phyloP scores from a whole-genome alignment of 2,888 invertebrate genomes.

The Tachina lurida region DNA sequence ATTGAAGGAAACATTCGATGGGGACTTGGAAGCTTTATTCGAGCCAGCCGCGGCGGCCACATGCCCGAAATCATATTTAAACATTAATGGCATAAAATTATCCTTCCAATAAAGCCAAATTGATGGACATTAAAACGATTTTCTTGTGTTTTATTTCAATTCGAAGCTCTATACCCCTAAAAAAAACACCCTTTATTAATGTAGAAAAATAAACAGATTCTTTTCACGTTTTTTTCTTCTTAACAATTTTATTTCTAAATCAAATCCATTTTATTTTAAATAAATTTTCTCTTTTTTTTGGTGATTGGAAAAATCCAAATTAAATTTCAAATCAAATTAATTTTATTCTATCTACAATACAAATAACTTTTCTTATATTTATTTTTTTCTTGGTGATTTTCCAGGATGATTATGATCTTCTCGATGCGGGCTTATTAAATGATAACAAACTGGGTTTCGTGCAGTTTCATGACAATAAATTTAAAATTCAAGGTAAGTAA shows the following conservation, averaged over 20 bases:
- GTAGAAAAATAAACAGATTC: not conserved
- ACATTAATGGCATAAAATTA: too few species aligned
- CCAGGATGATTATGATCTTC: constrained; percentile 82
- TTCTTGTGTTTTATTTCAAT: too few species aligned
- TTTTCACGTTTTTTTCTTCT: not conserved
- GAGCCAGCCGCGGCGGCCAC: too few species aligned
- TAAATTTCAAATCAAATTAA: not conserved
- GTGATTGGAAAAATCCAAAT: too few species aligned
- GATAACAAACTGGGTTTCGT: constrained; percentile 83
- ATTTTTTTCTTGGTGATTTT: constrained; percentile 59
- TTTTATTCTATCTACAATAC: too few species aligned
- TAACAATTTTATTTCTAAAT: constrained; percentile 59
- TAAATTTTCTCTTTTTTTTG: not conserved
- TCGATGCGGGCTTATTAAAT: constrained; percentile 81
- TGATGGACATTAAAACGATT: too few species aligned
- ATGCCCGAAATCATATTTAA: too few species aligned
- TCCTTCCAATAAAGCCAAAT: too few species aligned
- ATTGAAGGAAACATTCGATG: too few species aligned
- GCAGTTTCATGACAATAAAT: constrained; percentile 83
- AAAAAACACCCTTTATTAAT: too few species aligned
- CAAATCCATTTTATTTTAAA: constrained; percentile 55
- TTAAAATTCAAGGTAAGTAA: constrained; percentile 82
- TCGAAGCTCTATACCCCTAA: too few species aligned
- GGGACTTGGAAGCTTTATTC: too few species aligned
- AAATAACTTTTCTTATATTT: not conserved